phyloP scores from a whole-genome alignment of 2,113 vertebrate species.

The Emydocephalus ijimae region DNA sequence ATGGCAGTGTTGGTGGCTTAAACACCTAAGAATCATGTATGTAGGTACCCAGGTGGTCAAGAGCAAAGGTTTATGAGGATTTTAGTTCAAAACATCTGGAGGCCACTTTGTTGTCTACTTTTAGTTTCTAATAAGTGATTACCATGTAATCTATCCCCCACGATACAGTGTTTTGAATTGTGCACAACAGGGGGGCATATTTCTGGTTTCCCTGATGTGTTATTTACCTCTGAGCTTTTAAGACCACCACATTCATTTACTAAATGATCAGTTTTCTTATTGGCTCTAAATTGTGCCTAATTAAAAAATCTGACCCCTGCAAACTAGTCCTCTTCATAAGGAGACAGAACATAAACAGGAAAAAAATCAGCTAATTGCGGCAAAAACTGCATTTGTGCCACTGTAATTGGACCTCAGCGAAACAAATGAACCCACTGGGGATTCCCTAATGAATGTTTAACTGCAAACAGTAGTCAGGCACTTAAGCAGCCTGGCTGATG shows the following conservation, averaged over 20 bases:
- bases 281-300: conserved; percentile 88
- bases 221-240: conserved; percentile 75
- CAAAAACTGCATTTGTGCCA: conserved; percentile 84
- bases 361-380: conserved; percentile 93
- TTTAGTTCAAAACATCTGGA: neutral
- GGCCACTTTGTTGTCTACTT: neutral
- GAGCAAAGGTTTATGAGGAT: neutral
- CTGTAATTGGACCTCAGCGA: conserved; percentile 92
- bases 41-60: neutral
- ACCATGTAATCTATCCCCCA: conserved; percentile 65
- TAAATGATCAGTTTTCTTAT: conserved; percentile 91
- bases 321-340: conserved; percentile 83
- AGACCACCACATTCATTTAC: conserved; percentile 79
- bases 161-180: conserved; percentile 39
- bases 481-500: conserved; percentile 74
- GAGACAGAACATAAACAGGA: conserved; percentile 96
- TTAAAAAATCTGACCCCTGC: conserved; percentile 90
- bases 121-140: conserved; percentile 50
- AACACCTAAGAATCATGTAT: neutral
- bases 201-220: conserved; percentile 65
- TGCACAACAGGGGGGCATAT: conserved; percentile 62
- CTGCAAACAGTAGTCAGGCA: conserved; percentile 88
- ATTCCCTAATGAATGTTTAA: conserved; percentile 92
- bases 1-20: neutral
- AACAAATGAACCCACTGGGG: conserved; percentile 92